Percentiles rank a stretch among this genome's conserved stretches.
Conservation (phyloP, 2,797 vertebrate genomes). For the Phrynocephalus forsythii region DNA sequence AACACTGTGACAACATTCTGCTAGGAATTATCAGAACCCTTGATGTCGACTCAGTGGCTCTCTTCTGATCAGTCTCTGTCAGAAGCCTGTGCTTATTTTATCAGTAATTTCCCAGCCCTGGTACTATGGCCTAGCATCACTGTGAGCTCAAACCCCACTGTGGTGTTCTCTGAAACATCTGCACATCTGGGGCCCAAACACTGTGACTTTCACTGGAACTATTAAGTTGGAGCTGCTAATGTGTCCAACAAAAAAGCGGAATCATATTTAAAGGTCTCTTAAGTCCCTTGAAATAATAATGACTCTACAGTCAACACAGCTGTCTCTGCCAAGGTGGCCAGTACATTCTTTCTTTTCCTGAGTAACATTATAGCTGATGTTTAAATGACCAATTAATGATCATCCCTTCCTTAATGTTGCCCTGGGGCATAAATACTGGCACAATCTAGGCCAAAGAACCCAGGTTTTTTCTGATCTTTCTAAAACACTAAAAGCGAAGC, state of each 20-base stretch:
- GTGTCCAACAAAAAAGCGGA: neutral
- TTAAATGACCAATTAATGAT: conserved; percentile 33
- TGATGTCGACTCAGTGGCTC: neutral
- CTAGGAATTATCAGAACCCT: neutral
- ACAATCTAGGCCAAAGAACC: conserved; percentile 41
- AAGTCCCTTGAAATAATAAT: conserved; percentile 17
- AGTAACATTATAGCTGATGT: conserved; percentile 3
- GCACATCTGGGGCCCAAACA: neutral
- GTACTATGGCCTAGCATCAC: neutral
- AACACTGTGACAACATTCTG: neutral
- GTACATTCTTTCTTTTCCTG: conserved; percentile 7
- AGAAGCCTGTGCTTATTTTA: neutral
- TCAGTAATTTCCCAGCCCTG: neutral
- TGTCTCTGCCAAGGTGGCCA: conserved; percentile 9
- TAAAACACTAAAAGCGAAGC: conserved; percentile 12
- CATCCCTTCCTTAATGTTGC: conserved; percentile 8
- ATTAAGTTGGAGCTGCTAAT: conserved; percentile 41
- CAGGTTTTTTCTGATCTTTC: conserved; percentile 24
- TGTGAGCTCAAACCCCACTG: neutral
- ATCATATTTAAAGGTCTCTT: conserved; percentile 11
- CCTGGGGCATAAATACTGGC: neutral
- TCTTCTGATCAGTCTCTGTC: neutral
- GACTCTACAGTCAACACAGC: neutral
- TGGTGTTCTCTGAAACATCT: neutral
- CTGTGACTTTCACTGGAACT: conserved; percentile 36